Conservation (phyloP, 2,113 vertebrate species). For the Chloropsis cyanopogon region DNA sequence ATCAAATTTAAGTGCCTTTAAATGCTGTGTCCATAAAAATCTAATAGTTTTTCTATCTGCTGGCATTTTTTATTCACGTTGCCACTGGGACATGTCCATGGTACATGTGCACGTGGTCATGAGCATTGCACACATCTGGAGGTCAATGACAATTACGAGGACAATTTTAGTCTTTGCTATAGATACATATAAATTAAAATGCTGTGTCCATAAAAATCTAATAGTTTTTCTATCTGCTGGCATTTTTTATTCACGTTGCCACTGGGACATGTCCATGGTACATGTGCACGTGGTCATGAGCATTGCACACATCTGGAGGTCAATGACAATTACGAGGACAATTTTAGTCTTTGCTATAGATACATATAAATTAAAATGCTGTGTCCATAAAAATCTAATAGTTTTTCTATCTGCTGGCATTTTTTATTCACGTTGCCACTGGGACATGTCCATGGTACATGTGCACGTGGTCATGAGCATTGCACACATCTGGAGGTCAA, state of each 20-base stretch:
- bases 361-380: not conserved
- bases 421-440: not conserved
- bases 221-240: not conserved
- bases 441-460: accelerated
- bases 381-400: not conserved
- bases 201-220: not conserved
- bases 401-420: not conserved
- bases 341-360: not conserved
- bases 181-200: not conserved
- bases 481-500: not conserved
- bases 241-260: not conserved
- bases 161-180: not conserved
- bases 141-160: not conserved
- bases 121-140: not conserved
- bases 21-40: not conserved
- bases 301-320: not conserved
- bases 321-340: not conserved
- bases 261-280: not conserved
- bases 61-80: not conserved
- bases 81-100: not conserved
- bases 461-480: accelerated
- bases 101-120: accelerated
- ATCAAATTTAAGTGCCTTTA: not conserved
- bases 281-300: accelerated
- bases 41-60: not conserved